Evolutionary conservation across 2,797 vertebrate species (phyloP).

Genomic region (Scolopax rusticola): DNA sequence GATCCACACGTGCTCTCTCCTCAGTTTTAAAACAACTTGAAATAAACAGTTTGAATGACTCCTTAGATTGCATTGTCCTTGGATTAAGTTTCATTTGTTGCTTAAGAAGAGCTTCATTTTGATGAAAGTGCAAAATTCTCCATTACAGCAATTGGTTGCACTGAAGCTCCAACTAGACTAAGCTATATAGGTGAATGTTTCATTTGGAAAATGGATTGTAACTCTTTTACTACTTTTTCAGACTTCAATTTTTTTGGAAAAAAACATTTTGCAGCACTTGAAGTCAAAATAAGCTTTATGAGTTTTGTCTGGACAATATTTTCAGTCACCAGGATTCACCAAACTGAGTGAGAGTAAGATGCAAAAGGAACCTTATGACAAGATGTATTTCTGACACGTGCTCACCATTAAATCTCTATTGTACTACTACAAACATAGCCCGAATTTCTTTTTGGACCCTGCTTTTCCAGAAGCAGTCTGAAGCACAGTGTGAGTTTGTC

Average conservation of each 20-base stretch:
- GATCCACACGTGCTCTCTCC: neutral
- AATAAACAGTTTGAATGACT: neutral
- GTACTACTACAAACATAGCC: neutral
- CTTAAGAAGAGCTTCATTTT: neutral
- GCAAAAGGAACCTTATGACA: neutral
- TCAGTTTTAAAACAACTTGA: slow-evolving; percentile 4
- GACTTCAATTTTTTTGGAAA: neutral
- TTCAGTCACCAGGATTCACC: neutral
- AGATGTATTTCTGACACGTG: neutral
- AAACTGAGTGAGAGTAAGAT: neutral
- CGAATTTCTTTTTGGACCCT: neutral
- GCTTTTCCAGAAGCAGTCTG: neutral
- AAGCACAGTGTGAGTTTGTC: neutral
- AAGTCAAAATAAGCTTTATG: neutral
- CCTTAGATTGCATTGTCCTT: neutral
- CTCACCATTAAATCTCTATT: neutral
- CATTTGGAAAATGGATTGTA: neutral
- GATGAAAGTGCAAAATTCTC: neutral
- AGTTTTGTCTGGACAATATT: neutral
- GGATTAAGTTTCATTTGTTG: neutral
- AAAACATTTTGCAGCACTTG: neutral
- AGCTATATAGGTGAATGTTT: neutral
- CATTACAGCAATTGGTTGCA: neutral
- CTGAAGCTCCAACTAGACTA: neutral
- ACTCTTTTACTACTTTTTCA: neutral